These are phyloP conservation scores for Lycopodina hypogea DNA, from an alignment of 37 sponge, comb jelly and placozoan species.

Conservation along the genomic window DNA sequence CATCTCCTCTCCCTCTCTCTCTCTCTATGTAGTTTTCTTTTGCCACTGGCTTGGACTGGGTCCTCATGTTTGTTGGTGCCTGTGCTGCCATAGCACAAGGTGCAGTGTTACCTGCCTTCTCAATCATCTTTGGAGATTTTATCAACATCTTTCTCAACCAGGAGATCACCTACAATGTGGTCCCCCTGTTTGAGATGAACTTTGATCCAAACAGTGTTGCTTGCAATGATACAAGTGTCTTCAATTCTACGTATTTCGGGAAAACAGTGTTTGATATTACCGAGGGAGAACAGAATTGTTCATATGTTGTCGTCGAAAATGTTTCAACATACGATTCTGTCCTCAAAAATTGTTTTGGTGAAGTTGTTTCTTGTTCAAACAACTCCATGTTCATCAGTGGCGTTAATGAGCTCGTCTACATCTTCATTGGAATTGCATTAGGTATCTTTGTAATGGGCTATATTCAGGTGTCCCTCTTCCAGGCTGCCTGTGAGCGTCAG, in stretches of 20 bases:
- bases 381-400: slow-evolving; percentile 1
- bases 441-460: slow-evolving; percentile 34
- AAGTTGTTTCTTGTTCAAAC: neutral
- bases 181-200: neutral
- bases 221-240: neutral
- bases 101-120: slow-evolving; percentile 27
- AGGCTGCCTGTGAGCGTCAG: slow-evolving; percentile 60
- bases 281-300: neutral
- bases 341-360: neutral
- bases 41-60: slow-evolving; percentile 41
- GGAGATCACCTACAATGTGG: neutral
- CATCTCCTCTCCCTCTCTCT: too few relatives aligned
- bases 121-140: slow-evolving; percentile 55
- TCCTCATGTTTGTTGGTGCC: slow-evolving; percentile 39
- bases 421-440: slow-evolving; percentile 29
- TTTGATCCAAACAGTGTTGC: neutral
- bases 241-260: neutral
- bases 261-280: neutral
- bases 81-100: slow-evolving; percentile 46
- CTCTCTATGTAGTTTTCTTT: slow-evolving; percentile 47
- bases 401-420: slow-evolving; percentile 9
- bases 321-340: neutral
- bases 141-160: slow-evolving; percentile 53
- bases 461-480: slow-evolving; percentile 56
- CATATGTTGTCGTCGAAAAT: neutral